A percentile compares a stretch with the other conserved stretches of the same genome.
phyloP scores from a whole-genome alignment of 2,888 invertebrate genomes.

The Chrysina gloriosa region DNA sequence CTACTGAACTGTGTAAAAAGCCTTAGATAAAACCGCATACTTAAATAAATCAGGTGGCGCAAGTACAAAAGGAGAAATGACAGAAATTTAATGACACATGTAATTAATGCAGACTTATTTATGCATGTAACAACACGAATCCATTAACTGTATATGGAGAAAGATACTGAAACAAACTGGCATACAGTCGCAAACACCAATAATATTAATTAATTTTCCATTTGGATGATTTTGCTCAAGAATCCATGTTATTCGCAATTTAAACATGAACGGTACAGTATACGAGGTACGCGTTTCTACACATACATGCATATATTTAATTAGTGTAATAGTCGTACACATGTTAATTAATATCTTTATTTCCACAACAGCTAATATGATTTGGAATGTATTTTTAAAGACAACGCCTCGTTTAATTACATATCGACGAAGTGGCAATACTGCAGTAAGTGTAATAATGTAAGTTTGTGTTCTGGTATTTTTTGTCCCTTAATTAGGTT shows the following conservation, averaged over 20 bases:
- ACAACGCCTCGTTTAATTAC: constrained; percentile 26
- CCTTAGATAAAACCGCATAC: constrained; percentile 5
- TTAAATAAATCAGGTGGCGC: constrained; percentile 13
- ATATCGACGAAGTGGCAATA: constrained; percentile 7
- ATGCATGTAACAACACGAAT: constrained; percentile 22
- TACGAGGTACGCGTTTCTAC: not conserved
- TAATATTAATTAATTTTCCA: constrained; percentile 35
- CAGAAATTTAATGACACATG: constrained; percentile 27
- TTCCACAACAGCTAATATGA: constrained; percentile 12
- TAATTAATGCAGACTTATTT: constrained; percentile 29
- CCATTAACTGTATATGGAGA: constrained; percentile 29
- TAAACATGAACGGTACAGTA: constrained; percentile 9
- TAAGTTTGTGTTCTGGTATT: not conserved
- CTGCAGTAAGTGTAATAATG: not conserved
- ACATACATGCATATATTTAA: constrained; percentile 23
- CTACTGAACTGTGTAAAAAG: constrained; percentile 14
- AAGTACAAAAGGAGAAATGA: constrained; percentile 13
- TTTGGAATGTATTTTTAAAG: constrained; percentile 13
- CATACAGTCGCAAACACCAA: constrained; percentile 17
- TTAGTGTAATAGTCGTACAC: constrained; percentile 30
- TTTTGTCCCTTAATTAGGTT: not conserved
- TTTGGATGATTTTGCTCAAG: constrained; percentile 23
- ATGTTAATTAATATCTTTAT: constrained; percentile 36
- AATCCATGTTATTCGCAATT: constrained; percentile 23
- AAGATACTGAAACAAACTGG: constrained; percentile 22